phyloP scores from a whole-genome alignment of 2,113 vertebrate genomes.

The Trematocara macrostoma region DNA sequence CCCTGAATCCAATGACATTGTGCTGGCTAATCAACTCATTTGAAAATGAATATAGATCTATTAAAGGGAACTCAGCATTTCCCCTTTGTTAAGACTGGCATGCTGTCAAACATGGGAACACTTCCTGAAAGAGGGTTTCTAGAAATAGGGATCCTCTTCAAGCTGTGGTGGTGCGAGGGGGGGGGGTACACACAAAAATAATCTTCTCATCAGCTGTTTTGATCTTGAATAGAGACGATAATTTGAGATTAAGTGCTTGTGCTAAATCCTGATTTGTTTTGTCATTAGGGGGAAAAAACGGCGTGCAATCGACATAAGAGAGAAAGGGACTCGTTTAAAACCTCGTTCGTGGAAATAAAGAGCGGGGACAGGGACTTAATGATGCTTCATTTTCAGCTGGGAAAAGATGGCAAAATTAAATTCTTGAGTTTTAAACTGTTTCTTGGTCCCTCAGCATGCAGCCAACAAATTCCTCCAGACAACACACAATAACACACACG shows the following conservation, averaged over 20 bases:
- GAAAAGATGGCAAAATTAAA: constrained; percentile 50
- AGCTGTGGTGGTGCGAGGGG: not conserved
- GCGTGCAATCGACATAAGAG: constrained; percentile 27
- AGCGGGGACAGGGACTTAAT: constrained; percentile 50
- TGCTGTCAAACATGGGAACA: constrained; percentile 62
- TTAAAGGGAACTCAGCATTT: constrained; percentile 74
- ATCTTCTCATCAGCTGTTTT: constrained; percentile 57
- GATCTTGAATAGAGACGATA: constrained; percentile 55
- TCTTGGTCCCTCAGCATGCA: constrained; percentile 21
- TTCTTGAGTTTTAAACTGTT: constrained; percentile 49
- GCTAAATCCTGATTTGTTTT: constrained; percentile 65
- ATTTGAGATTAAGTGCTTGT: constrained; percentile 47
- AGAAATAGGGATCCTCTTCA: constrained; percentile 5
- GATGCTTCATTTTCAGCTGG: constrained; percentile 52
- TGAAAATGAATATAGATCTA: constrained; percentile 81
- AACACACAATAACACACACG: constrained; percentile 40
- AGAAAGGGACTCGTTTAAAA: constrained; percentile 45
- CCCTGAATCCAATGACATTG: constrained; percentile 79
- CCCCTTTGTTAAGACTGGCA: constrained; percentile 69
- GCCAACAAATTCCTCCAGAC: constrained; percentile 28
- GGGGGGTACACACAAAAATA: not conserved
- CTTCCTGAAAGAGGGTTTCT: constrained; percentile 43
- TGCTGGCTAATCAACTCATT: constrained; percentile 83
- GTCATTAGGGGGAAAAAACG: constrained; percentile 28
- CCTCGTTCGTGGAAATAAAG: constrained; percentile 31